Evolutionary conservation across 2,888 invertebrate genomes (phyloP).

Genomic region (Amiota minor): DNA sequence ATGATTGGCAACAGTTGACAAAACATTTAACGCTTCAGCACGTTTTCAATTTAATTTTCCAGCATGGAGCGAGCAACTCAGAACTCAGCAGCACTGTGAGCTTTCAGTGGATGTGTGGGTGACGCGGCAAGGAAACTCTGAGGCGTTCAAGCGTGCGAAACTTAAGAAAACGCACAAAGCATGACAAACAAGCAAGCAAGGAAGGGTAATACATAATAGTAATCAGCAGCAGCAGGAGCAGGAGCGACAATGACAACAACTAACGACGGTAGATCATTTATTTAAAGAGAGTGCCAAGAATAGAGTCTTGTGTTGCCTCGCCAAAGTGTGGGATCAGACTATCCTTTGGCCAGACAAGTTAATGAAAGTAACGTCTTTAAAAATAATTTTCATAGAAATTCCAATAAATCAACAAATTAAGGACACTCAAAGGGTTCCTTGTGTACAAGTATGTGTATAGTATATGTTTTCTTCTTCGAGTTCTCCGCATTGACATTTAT

Average conservation of each 20-base stretch:
- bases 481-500: conserved; percentile 48
- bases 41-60: conserved; percentile 71
- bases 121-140: conserved; percentile 59
- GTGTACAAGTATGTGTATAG: not conserved
- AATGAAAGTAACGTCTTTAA: conserved; percentile 17
- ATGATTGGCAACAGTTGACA: conserved; percentile 72
- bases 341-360: not conserved
- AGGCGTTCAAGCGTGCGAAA: conserved; percentile 66
- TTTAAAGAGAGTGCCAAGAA: conserved; percentile 6
- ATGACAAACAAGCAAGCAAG: conserved; percentile 57
- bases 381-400: conserved; percentile 44
- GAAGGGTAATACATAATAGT: conserved; percentile 43
- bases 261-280: conserved; percentile 22
- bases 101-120: conserved; percentile 15
- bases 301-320: too few relatives aligned
- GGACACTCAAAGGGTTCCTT: conserved; percentile 29
- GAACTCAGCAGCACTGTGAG: conserved; percentile 15
- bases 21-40: conserved; percentile 74
- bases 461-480: not conserved
- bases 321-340: too few relatives aligned
- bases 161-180: conserved; percentile 65
- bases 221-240: conserved; percentile 53
- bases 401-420: conserved; percentile 66
- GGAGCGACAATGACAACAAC: conserved; percentile 7
- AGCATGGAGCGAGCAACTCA: conserved; percentile 8